A percentile compares a stretch with the other conserved stretches of the same genome.
phyloP scores from a whole-genome alignment of 2,888 invertebrate genomes.

The Tenthredo distinguenda region DNA sequence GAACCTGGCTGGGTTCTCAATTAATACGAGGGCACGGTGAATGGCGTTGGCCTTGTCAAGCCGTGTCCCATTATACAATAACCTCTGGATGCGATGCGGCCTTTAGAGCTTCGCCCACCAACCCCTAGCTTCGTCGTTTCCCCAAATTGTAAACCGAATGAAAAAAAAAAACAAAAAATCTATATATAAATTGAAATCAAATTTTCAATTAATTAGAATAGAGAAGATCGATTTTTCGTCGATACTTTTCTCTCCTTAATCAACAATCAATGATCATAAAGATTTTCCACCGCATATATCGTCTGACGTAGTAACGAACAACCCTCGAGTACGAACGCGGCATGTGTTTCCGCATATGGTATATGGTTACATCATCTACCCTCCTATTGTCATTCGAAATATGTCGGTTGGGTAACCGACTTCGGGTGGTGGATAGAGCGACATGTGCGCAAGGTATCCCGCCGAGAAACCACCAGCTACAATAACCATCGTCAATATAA shows the following conservation, averaged over 20 bases:
- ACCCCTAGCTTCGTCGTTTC: not conserved
- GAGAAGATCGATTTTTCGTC: too few relatives aligned
- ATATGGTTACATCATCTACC: slow-evolving; percentile 21
- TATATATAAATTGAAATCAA: not conserved
- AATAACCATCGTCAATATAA: slow-evolving; percentile 4
- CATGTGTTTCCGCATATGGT: slow-evolving; percentile 42
- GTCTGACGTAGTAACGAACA: not conserved
- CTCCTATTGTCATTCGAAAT: slow-evolving; percentile 12
- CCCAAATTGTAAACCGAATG: not conserved
- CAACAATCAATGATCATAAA: too few relatives aligned
- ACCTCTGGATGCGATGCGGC: slow-evolving; percentile 15
- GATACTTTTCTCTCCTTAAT: too few relatives aligned
- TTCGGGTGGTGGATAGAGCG: slow-evolving; percentile 2
- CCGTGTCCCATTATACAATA: slow-evolving; percentile 36
- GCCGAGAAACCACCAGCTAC: slow-evolving; percentile 22
- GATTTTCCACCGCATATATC: too few relatives aligned
- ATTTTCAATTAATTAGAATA: too few relatives aligned
- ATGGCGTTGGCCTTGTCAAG: slow-evolving; percentile 41
- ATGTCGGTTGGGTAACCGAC: slow-evolving; percentile 48
- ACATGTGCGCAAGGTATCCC: slow-evolving; percentile 38
- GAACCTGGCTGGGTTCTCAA: slow-evolving; percentile 42
- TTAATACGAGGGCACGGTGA: slow-evolving; percentile 45
- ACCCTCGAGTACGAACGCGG: not conserved
- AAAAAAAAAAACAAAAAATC: not conserved
- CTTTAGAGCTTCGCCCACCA: not conserved